Conservation (phyloP, 1,140 invertebrate species). For the Dreissena polymorpha region DNA sequence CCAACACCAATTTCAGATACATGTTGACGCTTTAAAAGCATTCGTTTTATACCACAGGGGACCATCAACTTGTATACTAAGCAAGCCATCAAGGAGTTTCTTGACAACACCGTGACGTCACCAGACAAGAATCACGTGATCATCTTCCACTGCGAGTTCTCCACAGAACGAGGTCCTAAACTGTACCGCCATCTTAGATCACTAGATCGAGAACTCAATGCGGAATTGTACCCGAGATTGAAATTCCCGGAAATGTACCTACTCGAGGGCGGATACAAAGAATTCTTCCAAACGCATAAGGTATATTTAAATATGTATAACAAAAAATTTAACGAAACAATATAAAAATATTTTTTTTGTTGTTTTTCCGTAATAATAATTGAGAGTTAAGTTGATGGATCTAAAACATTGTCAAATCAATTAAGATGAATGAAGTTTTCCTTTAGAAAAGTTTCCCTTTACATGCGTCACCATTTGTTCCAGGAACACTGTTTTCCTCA, state of each 20-base stretch:
- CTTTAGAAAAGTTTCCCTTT: neutral
- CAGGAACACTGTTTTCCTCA: slow-evolving; percentile 87
- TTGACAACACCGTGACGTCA: slow-evolving; percentile 79
- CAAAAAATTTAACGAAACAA: neutral
- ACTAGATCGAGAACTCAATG: slow-evolving; percentile 90
- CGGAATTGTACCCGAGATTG: slow-evolving; percentile 91
- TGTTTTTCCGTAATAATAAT: neutral
- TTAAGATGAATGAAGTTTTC: neutral
- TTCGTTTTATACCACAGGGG: slow-evolving; percentile 77
- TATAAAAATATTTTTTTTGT: neutral
- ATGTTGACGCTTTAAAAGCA: no score
- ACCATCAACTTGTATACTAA: slow-evolving; percentile 91
- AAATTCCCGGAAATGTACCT: slow-evolving; percentile 97
- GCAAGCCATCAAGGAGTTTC: slow-evolving; percentile 85
- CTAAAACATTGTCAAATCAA: neutral
- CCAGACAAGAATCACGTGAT: slow-evolving; percentile 24
- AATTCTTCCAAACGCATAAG: slow-evolving; percentile 87
- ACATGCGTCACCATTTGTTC: slow-evolving; percentile 16
- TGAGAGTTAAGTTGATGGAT: neutral
- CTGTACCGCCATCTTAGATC: slow-evolving; percentile 92
- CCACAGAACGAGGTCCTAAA: slow-evolving; percentile 53
- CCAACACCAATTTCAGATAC: neutral
- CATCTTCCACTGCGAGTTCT: slow-evolving; percentile 55
- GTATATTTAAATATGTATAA: slow-evolving; percentile 34
- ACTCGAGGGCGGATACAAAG: slow-evolving; percentile 95